phyloP scores from a whole-genome alignment of 2,113 vertebrate species.

The Corythornis cristatus region DNA sequence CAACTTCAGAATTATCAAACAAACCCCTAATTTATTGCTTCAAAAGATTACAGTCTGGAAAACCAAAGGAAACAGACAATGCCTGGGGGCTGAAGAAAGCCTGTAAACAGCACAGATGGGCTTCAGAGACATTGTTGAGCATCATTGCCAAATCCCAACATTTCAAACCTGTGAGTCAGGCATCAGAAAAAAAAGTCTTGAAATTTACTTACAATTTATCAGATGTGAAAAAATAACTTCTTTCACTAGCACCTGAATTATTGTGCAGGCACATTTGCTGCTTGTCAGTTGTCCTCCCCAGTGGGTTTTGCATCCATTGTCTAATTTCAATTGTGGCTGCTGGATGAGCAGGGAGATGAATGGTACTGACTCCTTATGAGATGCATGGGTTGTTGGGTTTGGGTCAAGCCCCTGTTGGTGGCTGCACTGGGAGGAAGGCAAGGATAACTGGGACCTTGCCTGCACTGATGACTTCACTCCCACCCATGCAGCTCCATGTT shows the following conservation, averaged over 20 bases:
- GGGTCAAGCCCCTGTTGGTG: background rate
- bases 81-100: constrained; percentile 23
- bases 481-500: background rate
- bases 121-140: constrained; percentile 39
- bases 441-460: background rate
- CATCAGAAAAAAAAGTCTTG: constrained; percentile 29
- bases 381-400: background rate
- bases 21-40: constrained; percentile 48
- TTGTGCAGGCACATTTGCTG: background rate
- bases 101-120: constrained; percentile 49
- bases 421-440: background rate
- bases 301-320: background rate
- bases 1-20: constrained; percentile 40
- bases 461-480: background rate
- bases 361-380: background rate
- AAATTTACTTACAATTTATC: constrained; percentile 50
- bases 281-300: background rate
- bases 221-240: constrained; percentile 37
- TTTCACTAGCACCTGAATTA: background rate
- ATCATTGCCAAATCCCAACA: constrained; percentile 20
- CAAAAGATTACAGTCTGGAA: constrained; percentile 26
- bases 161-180: constrained; percentile 58
- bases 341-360: background rate
- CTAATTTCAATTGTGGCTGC: background rate
- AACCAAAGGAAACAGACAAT: constrained; percentile 53